phyloP scores from a whole-genome alignment of 92 coral and sea anemone genomes.

The Umimayanthus chanpuru region DNA sequence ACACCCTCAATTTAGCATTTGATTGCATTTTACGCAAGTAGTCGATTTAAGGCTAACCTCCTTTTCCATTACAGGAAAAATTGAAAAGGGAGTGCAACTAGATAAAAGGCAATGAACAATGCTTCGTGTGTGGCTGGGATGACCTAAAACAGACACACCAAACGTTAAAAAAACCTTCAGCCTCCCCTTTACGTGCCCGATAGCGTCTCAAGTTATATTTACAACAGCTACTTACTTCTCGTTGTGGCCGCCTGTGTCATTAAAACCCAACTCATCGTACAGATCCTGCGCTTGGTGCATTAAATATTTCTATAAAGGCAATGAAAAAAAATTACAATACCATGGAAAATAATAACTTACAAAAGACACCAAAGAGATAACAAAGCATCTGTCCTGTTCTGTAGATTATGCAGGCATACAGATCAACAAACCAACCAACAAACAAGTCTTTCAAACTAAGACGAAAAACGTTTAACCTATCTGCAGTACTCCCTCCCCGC shows the following conservation, averaged over 20 bases:
- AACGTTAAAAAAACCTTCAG: not conserved
- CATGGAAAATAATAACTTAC: not conserved
- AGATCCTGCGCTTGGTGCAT: constrained; percentile 57
- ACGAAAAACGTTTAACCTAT: too few relatives aligned
- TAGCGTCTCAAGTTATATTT: not conserved
- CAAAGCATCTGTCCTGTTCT: not conserved
- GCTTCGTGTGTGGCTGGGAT: too few relatives aligned
- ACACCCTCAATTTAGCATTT: too few relatives aligned
- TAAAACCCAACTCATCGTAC: constrained; percentile 66
- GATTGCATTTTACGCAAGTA: too few relatives aligned
- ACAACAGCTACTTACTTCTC: constrained; percentile 55
- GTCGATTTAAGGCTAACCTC: too few relatives aligned
- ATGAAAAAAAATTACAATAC: not conserved
- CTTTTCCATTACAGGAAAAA: too few relatives aligned
- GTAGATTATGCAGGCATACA: not conserved
- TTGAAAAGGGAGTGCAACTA: too few relatives aligned
- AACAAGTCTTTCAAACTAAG: too few relatives aligned
- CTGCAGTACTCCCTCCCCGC: too few relatives aligned
- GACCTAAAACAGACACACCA: too few relatives aligned
- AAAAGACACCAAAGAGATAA: not conserved
- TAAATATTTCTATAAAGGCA: constrained; percentile 66
- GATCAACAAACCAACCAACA: too few relatives aligned
- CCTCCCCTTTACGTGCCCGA: not conserved
- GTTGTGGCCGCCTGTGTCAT: constrained; percentile 58
- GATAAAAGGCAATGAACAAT: too few relatives aligned